phyloP scores from a whole-genome alignment of 2,113 vertebrate genomes.

The Xyrauchen texanus region DNA sequence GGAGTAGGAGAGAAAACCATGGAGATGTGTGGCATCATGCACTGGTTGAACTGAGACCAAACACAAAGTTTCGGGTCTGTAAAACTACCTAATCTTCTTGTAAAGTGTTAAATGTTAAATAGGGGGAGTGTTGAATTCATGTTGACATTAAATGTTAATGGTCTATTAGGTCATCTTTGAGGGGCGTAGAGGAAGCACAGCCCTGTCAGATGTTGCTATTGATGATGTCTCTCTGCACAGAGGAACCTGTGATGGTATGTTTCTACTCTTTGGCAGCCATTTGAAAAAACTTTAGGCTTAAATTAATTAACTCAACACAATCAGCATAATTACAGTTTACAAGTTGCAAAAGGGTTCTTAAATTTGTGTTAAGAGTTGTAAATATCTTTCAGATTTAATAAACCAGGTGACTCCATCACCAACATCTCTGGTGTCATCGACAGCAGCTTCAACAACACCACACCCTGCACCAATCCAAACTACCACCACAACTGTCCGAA shows the following conservation, averaged over 20 bases:
- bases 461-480: too few relatives aligned
- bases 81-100: neutral
- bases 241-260: slow-evolving; percentile 71
- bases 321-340: neutral
- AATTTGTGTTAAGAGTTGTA: neutral
- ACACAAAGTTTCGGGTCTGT: slow-evolving; percentile 54
- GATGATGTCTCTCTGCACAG: slow-evolving; percentile 65
- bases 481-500: too few relatives aligned
- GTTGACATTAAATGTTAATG: neutral
- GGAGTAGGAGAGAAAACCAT: slow-evolving; percentile 64
- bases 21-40: slow-evolving; percentile 71
- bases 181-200: slow-evolving; percentile 71
- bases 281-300: neutral
- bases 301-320: neutral
- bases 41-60: slow-evolving; percentile 65
- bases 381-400: slow-evolving; percentile 9
- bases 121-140: too few relatives aligned
- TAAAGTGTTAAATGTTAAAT: too few relatives aligned
- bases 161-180: slow-evolving; percentile 76
- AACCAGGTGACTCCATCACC: neutral
- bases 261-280: neutral
- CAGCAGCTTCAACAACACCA: too few relatives aligned
- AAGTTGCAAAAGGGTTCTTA: neutral
- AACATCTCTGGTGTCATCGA: neutral
- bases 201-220: slow-evolving; percentile 73